Percentiles rank a stretch among this genome's conserved stretches.
phyloP scores from a whole-genome alignment of 2,797 vertebrate species.

The Arrhamphus sclerolepis region DNA sequence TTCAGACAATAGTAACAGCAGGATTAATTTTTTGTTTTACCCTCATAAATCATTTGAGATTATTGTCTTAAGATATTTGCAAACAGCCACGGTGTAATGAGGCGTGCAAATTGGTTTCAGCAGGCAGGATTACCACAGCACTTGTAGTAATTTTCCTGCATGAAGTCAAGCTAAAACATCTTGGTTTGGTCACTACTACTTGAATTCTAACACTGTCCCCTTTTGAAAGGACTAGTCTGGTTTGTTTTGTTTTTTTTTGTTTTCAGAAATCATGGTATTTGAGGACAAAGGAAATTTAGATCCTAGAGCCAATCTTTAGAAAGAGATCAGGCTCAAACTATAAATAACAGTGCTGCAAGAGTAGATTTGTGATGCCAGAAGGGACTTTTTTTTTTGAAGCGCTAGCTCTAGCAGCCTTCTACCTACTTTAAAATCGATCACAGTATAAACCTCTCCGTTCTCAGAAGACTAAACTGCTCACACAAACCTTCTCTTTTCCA shows the following conservation, averaged over 20 bases:
- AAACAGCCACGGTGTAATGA: conserved; percentile 52
- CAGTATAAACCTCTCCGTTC: conserved; percentile 39
- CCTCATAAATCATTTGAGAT: conserved; percentile 58
- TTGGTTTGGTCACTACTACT: neutral
- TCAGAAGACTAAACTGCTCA: conserved; percentile 43
- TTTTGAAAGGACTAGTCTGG: conserved; percentile 1
- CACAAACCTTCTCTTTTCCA: conserved; percentile 15
- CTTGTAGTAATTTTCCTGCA: conserved; percentile 36
- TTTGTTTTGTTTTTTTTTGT: conserved; percentile 3
- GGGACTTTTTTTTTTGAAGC: conserved; percentile 38
- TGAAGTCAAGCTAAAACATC: conserved; percentile 6
- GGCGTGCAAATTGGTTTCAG: conserved; percentile 62
- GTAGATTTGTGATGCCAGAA: conserved; percentile 26
- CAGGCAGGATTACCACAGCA: conserved; percentile 36
- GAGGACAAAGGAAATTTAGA: conserved; percentile 16
- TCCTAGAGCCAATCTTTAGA: conserved; percentile 13
- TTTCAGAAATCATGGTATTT: neutral
- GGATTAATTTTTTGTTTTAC: conserved; percentile 52
- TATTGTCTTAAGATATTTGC: conserved; percentile 52
- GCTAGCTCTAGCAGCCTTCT: conserved; percentile 46
- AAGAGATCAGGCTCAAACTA: conserved; percentile 24
- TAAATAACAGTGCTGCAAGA: conserved; percentile 37
- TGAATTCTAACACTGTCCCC: neutral
- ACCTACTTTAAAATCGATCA: conserved; percentile 71
- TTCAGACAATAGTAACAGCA: conserved; percentile 46